A percentile compares a stretch with the other conserved stretches of the same genome.
Conservation (phyloP, 2,888 invertebrate species). For the Phengaris alcon region DNA sequence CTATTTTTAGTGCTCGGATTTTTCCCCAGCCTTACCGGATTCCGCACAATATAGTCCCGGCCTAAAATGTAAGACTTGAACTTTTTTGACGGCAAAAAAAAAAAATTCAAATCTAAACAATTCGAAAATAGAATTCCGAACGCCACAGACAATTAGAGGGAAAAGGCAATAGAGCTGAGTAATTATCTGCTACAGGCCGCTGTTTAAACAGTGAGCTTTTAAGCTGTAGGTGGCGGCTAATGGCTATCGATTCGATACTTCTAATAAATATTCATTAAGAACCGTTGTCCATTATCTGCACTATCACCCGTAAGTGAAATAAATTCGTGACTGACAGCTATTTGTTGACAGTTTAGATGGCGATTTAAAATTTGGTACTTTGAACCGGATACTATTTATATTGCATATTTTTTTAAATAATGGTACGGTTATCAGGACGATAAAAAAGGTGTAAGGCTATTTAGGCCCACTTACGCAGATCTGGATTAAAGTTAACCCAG, state of each 20-base stretch:
- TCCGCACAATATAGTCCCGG: no score
- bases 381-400: background rate
- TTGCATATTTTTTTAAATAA: background rate
- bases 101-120: background rate
- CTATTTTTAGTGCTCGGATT: no score
- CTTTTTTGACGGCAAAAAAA: background rate
- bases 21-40: no score
- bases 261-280: slow-evolving; percentile 43
- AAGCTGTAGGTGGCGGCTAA: slow-evolving; percentile 40
- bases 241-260: slow-evolving; percentile 43
- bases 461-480: no score
- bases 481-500: no score
- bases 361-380: no score
- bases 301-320: slow-evolving; percentile 30
- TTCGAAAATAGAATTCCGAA: slow-evolving; percentile 15
- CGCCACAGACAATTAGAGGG: slow-evolving; percentile 6
- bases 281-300: slow-evolving; percentile 36
- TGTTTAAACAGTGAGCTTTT: slow-evolving; percentile 36
- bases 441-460: no score
- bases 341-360: no score
- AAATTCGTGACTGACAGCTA: background rate
- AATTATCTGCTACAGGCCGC: slow-evolving; percentile 31
- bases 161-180: slow-evolving; percentile 19
- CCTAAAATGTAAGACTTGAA: no score
- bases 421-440: no score